Evolutionary conservation across 1,140 invertebrate genomes (phyloP), one percentile per base, ranked within the genome.

Genomic region (Capitella teleta): DNA sequence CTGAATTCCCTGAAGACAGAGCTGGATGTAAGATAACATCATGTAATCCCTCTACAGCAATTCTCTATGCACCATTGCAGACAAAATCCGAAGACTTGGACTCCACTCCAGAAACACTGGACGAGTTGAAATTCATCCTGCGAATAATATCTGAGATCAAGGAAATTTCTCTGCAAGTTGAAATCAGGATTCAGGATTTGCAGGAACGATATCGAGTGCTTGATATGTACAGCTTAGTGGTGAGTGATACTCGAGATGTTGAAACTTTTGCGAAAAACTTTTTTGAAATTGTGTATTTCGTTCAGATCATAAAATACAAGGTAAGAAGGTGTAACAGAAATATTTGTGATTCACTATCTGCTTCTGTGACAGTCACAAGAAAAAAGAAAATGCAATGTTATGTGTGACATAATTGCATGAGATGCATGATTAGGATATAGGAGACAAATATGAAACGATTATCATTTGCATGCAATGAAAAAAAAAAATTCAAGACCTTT

Each of bases 41-140:
- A 38, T n/a, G 18, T 47, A 14, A 8, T 37, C 14, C 16, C 14
- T n/a, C 41, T 21, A 21, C 30, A 18, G 3, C 41, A 14, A 14
- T 42, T 43, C 24, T 37, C 8, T 49, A 48, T 42, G 12, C 25
- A 51, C 43, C 40, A 46, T 56, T 59, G 26, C 52, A 73, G 71
- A 64, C 60, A 44, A 72, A 66, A 46, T 64, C 63, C 5, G 61
- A 70, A 45, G 68, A 73, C 49, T 57, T 74, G 18, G 65, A 71
- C n/a, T 56, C 58, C 40, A 58, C 59, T 5, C 71, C 72, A 10
- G 82, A 79, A 54, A 80, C 81, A 16, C 67, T 91, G 10, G 82
- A 87, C 47, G 79, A 85, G 52, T 85, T 92, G 57, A 92, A 88
- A 72, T 74, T 79, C 58, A 82, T 92, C 1, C 82, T 92, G 78